Percentiles rank a stretch among this genome's conserved stretches.
Conservation (phyloP, 2,888 invertebrate species). For the Rhagium mordax region DNA sequence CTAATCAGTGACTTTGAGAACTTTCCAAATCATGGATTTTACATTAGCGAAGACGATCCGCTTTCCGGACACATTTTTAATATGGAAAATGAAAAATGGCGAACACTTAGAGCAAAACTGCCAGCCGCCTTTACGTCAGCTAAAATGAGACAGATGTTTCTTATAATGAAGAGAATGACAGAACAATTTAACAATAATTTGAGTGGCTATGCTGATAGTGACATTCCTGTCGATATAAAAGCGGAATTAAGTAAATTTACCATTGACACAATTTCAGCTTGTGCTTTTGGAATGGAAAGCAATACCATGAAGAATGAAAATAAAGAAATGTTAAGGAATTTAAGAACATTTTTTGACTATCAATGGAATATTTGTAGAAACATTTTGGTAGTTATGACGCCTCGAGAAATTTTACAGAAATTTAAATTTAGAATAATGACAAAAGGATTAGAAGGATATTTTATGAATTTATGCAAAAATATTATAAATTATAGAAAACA, state of each 20-base stretch:
- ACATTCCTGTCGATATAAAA: constrained; percentile 39
- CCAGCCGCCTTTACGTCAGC: constrained; percentile 61
- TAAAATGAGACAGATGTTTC: constrained; percentile 65
- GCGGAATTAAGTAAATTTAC: constrained; percentile 66
- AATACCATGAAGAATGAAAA: constrained; percentile 73
- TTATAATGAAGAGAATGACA: constrained; percentile 51
- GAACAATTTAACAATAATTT: constrained; percentile 36
- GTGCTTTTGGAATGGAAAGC: constrained; percentile 75
- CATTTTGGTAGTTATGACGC: constrained; percentile 48
- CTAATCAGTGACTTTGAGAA: constrained; percentile 73
- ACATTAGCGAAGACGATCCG: constrained; percentile 61
- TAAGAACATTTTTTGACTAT: constrained; percentile 53
- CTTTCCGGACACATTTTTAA: constrained; percentile 67
- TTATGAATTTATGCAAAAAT: constrained; percentile 67
- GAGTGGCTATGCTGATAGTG: constrained; percentile 31
- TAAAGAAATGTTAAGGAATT: constrained; percentile 66
- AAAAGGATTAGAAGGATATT: constrained; percentile 65
- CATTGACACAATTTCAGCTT: constrained; percentile 74
- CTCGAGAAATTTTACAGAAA: constrained; percentile 46
- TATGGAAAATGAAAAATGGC: constrained; percentile 68
- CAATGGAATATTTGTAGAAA: constrained; percentile 52
- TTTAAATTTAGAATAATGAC: constrained; percentile 57
- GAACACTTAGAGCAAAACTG: constrained; percentile 59
- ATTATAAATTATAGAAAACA: constrained; percentile 58
- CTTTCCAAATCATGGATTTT: constrained; percentile 57